Evolutionary conservation across 2,888 invertebrate species (phyloP).

Genomic region (Ecdyonurus torrentis): DNA sequence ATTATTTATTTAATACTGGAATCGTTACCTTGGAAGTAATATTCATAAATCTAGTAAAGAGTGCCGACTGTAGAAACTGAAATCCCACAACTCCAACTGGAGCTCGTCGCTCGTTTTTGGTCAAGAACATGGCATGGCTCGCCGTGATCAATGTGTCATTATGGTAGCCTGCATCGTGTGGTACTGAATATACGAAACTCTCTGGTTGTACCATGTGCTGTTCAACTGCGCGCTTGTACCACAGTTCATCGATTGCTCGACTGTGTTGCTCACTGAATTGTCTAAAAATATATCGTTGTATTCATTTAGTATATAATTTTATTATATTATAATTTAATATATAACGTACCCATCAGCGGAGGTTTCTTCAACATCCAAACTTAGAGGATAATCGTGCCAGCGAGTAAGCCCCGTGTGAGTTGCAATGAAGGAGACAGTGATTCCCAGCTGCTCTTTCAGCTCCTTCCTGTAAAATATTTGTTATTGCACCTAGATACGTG

Average conservation of each 20-base stretch:
- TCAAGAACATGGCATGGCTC: constrained; percentile 22
- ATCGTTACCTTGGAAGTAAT: constrained; percentile 17
- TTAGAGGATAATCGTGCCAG: constrained; percentile 55
- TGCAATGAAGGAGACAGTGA: constrained; percentile 71
- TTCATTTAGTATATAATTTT: no score
- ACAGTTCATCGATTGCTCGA: constrained; percentile 69
- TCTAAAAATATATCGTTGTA: no score
- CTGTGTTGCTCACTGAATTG: constrained; percentile 59
- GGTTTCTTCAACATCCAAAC: constrained; percentile 24
- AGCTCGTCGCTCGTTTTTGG: constrained; percentile 15
- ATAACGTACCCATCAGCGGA: constrained; percentile 5
- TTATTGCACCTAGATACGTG: no score
- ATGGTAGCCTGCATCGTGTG: constrained; percentile 45
- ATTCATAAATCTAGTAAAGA: constrained; percentile 23
- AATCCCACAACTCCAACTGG: constrained; percentile 28
- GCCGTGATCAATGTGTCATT: constrained; percentile 21
- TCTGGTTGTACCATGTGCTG: constrained; percentile 73
- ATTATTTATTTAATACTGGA: no score
- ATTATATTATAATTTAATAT: no score
- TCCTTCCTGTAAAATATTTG: constrained; percentile 46
- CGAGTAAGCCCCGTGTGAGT: constrained; percentile 81
- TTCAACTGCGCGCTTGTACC: constrained; percentile 84
- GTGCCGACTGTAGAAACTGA: constrained; percentile 22
- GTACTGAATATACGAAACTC: constrained; percentile 81
- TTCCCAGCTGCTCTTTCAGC: constrained; percentile 63